Conservation (phyloP, 2,113 vertebrate species). For the Scophthalmus maximus region DNA sequence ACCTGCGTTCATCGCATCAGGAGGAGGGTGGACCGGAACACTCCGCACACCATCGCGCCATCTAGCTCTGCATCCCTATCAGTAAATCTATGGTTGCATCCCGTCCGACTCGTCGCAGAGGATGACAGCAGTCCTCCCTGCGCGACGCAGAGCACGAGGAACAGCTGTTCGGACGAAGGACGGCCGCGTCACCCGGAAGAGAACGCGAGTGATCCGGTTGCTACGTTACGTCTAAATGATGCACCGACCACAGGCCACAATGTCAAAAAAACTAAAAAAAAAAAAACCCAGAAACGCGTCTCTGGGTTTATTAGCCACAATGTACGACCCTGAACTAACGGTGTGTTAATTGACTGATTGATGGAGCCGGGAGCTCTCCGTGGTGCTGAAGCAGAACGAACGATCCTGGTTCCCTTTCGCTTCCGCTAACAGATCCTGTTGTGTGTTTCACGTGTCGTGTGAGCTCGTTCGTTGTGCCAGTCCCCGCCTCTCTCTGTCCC, state of each 20-base stretch:
- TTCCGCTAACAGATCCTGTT: no score
- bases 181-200: conserved; percentile 67
- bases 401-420: no score
- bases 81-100: no score
- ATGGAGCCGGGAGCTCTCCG: conserved; percentile 22
- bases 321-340: no score
- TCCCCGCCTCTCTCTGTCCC: conserved; percentile 28
- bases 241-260: background rate
- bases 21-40: background rate
- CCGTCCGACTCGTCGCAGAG: no score
- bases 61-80: background rate
- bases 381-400: conserved; percentile 43
- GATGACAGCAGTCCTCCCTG: conserved; percentile 15
- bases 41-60: background rate
- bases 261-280: no score
- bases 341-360: no score
- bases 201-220: conserved; percentile 16
- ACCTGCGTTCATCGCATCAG: background rate
- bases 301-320: no score
- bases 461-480: background rate
- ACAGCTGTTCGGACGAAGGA: no score
- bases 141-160: background rate
- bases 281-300: no score
- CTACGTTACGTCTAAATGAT: background rate
- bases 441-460: background rate